Base-by-base conservation (phyloP, 2,797 vertebrate species). In the Cynodonichthys magdalenae region DNA sequence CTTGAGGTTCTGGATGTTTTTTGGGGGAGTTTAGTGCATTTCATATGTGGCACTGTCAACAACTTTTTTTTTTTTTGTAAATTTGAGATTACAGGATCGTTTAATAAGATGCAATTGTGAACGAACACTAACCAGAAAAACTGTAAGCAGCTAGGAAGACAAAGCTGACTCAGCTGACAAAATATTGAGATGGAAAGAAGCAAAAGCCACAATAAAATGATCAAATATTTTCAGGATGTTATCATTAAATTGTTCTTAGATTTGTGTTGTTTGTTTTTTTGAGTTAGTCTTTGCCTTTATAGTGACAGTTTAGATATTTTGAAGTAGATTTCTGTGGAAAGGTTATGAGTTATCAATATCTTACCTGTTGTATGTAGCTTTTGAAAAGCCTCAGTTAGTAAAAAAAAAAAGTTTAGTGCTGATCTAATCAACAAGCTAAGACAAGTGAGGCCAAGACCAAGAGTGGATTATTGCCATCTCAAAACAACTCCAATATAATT, bases 71-170 rank as follows among this genome's bases (percentile, higher is more conserved):
- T 36, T 11, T 39, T 74, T 41, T 51, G n/a, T 61, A 52, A 44
- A 62, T 53, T 36, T 63, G 48, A 59, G 57, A 55, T 53, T 44
- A 74, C 63, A 52, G 71, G 74, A 60, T 79, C 27, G 54, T 63
- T 73, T 56, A 84, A 49, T 66, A 58, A 69, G 74, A 77, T 80
- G 79, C 54, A 65, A 59, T 46, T 66, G 68, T 74, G 70, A 81
- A 87, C 82, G 75, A 85, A 90, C 70, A 90, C 88, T 83, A 78
- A 88, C 70, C 81, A 89, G 82, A 90, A 90, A 84, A 92, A 91
- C 71, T 69, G 71, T 73, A 77, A 93, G 90, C 91, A 91, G 94
- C 94, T 93, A 95, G 94, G 94, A 93, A 95, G 95, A 94, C 90
- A 92, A 87, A 87, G 90, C 87, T 87, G 90, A 92, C 87, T 84